Conservation (phyloP, 2,797 vertebrate species). For the Poeciliopsis turneri region DNA sequence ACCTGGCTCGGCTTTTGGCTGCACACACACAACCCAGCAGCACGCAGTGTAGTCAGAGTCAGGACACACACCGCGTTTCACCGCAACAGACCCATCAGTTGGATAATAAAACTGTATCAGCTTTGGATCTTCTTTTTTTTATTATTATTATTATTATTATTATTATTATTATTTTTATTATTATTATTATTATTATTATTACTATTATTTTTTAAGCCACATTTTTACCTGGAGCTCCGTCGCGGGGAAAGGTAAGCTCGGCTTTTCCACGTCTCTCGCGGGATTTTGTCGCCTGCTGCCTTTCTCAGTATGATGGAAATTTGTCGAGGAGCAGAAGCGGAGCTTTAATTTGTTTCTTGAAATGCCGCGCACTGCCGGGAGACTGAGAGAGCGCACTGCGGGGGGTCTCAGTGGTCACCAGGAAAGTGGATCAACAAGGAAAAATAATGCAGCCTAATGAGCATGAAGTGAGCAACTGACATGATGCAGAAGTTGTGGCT, state of each 20-base stretch:
- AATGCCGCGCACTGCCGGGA: background rate
- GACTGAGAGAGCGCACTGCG: background rate
- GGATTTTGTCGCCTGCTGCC: background rate
- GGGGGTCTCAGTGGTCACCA: background rate
- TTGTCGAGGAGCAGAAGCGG: background rate
- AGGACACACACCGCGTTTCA: constrained; percentile 24
- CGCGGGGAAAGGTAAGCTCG: constrained; percentile 68
- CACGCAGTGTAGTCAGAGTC: constrained; percentile 4
- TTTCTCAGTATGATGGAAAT: background rate
- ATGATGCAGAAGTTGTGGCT: background rate
- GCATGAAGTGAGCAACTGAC: background rate
- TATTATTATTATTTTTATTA: too few relatives aligned
- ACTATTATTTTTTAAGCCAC: background rate
- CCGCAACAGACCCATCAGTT: constrained; percentile 33
- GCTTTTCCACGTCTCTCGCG: background rate
- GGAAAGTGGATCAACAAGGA: background rate
- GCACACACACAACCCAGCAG: constrained; percentile 46
- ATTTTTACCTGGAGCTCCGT: constrained; percentile 21
- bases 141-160: background rate
- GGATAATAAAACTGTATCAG: constrained; percentile 71
- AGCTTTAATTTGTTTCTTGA: background rate
- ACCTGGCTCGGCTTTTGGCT: constrained; percentile 52
- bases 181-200: background rate
- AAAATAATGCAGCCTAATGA: background rate
- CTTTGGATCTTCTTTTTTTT: constrained; percentile 23